Conservation (phyloP, 2,113 vertebrate species). For the Camelus bactrianus region DNA sequence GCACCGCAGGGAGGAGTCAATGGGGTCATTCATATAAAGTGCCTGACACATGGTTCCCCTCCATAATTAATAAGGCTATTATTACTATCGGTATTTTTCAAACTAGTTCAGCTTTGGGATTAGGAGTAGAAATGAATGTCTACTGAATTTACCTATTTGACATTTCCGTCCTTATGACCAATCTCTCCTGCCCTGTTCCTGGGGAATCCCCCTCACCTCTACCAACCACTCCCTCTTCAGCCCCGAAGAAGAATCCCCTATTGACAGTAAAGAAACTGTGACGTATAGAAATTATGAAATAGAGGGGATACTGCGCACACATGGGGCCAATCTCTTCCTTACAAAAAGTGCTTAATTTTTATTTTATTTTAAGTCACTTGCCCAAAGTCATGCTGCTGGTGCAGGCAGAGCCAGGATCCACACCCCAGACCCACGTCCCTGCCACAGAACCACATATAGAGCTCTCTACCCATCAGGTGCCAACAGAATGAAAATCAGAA, state of each 20-base stretch:
- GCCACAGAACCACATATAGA: neutral
- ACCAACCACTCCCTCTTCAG: too few relatives aligned
- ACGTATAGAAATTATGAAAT: rapidly evolving
- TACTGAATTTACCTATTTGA: neutral
- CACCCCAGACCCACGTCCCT: neutral
- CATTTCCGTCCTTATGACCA: neutral
- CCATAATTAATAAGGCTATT: neutral
- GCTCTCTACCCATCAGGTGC: rapidly evolving
- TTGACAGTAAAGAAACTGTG: neutral
- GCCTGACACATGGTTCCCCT: neutral
- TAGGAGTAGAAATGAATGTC: neutral
- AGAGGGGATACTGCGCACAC: rapidly evolving
- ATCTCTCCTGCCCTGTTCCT: too few relatives aligned
- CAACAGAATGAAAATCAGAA: neutral
- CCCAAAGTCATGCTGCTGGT: neutral
- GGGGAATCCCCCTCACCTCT: neutral
- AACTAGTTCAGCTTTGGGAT: neutral
- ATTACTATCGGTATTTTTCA: neutral
- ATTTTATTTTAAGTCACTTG: neutral
- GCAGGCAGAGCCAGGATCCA: neutral
- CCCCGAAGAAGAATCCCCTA: neutral
- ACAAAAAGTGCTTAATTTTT: neutral
- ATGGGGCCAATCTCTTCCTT: neutral
- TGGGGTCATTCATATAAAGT: neutral
- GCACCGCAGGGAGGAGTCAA: neutral